These are phyloP conservation scores for Lepisosteus osseus DNA, from an alignment of 2,113 vertebrate species.

Conservation along the genomic window DNA sequence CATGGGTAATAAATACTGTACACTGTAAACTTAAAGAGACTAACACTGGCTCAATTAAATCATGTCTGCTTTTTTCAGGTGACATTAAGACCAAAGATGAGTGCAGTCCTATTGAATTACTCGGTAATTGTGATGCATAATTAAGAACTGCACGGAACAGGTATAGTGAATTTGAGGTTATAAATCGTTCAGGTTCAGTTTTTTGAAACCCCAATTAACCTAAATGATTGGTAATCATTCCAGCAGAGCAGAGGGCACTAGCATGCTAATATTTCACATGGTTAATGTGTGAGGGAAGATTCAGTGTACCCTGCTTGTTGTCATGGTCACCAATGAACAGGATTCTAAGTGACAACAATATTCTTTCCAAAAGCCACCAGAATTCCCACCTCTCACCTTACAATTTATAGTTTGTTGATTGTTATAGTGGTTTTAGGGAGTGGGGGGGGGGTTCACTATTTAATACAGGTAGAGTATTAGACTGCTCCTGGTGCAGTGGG, in stretches of 20 bases:
- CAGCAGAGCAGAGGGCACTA: constrained; percentile 33
- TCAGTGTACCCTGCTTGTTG: constrained; percentile 35
- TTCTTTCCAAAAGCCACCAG: constrained; percentile 38
- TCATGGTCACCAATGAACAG: constrained; percentile 29
- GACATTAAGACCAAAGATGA: constrained; percentile 26
- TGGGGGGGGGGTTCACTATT: too few species aligned
- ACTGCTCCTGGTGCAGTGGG: too few species aligned
- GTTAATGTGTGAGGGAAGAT: constrained; percentile 57
- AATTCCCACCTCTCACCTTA: neutral
- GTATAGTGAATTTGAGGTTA: constrained; percentile 14
- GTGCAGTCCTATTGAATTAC: constrained; percentile 34
- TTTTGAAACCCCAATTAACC: constrained; percentile 66
- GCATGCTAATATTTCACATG: constrained; percentile 53
- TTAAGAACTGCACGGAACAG: constrained; percentile 29
- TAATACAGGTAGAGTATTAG: too few species aligned
- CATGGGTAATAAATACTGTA: too few species aligned
- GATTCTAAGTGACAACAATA: constrained; percentile 37
- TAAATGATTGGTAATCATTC: constrained; percentile 56
- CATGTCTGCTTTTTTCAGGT: neutral
- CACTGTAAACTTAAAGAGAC: too few species aligned
- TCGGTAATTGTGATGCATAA: constrained; percentile 46
- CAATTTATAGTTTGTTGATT: too few species aligned
- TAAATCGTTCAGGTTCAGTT: constrained; percentile 41
- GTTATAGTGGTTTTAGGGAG: too few species aligned
- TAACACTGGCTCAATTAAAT: too few species aligned